These are phyloP conservation scores for Nemapogon koenigi DNA, from an alignment of 2,888 invertebrate species.

Conservation along the genomic window DNA sequence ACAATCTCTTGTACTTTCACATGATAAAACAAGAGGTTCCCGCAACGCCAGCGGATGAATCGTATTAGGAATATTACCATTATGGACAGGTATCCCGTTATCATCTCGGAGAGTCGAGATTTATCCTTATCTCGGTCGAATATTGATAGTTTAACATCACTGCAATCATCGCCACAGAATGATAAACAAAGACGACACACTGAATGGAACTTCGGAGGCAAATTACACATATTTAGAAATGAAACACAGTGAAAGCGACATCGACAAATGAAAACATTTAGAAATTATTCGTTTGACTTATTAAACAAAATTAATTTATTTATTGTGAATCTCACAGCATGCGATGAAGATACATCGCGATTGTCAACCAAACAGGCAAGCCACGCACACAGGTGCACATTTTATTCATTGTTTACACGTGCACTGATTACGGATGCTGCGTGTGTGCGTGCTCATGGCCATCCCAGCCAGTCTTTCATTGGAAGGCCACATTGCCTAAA, in stretches of 20 bases:
- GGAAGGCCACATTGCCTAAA: too few relatives aligned
- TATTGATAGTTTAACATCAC: slow-evolving; percentile 79
- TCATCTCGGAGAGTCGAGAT: slow-evolving; percentile 72
- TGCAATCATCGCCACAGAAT: slow-evolving; percentile 71
- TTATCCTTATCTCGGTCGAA: slow-evolving; percentile 78
- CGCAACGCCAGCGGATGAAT: not conserved
- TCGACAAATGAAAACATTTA: slow-evolving; percentile 62
- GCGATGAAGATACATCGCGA: slow-evolving; percentile 65
- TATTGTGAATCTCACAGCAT: slow-evolving; percentile 61
- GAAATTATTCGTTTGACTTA: slow-evolving; percentile 57
- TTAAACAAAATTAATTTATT: slow-evolving; percentile 57
- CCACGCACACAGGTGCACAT: slow-evolving; percentile 50
- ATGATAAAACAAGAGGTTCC: slow-evolving; percentile 41
- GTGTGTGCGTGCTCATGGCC: too few relatives aligned
- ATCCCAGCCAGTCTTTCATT: too few relatives aligned
- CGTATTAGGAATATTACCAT: slow-evolving; percentile 68
- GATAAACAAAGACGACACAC: slow-evolving; percentile 94
- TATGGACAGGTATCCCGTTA: slow-evolving; percentile 81
- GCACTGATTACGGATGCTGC: slow-evolving; percentile 36
- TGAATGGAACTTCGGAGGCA: slow-evolving; percentile 92
- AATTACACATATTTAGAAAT: slow-evolving; percentile 85
- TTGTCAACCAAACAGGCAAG: slow-evolving; percentile 59
- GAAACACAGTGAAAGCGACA: slow-evolving; percentile 55
- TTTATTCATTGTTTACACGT: slow-evolving; percentile 50
- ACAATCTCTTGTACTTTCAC: slow-evolving; percentile 65